Evolutionary conservation across 2,797 vertebrate species (phyloP), one percentile per base, ranked within the genome.

Genomic region (Phoxinus dragarum): DNA sequence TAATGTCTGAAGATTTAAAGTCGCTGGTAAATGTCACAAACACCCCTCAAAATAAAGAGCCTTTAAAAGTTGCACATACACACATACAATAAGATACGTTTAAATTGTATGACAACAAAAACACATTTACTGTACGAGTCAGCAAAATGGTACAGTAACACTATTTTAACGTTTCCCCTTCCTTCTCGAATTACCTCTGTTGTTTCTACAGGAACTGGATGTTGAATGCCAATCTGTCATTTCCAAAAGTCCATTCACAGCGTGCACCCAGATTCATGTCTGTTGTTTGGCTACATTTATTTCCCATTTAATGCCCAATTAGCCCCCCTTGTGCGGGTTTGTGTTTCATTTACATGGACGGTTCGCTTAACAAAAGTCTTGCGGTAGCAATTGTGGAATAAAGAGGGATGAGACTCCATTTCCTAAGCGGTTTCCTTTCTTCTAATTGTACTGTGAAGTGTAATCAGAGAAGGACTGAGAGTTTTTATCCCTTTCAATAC

Each of bases 241-340:
- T 74, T 76, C 52, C 77, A 78, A 54, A 84, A 14, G 78, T 83
- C 54, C 44, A 72, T 56, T 88, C 21, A 86, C 66, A 9, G 44
- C 11, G 8, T 73, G 54, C 52, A 67, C 67, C 69, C 77, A 79
- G 84, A 79, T 82, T 84, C 34, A 84, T 82, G 54, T 82, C 88
- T 85, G 36, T 72, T 40, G 80, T 86, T 80, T 84, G 81, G 52
- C 74, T n/a, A 49, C 80, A 87, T 86, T 87, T 76, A 84, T 86
- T 88, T 90, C 84, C 82, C n/a, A 82, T 88, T 90, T 87, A 87
- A 90, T 87, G 81, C 27, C 56, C 85, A 88, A 88, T 90, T 90
- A 87, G 81, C 73, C 81, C 79, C 69, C 47, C 74, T 31, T 64
- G 36, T 64, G 61, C 44, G 34, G 77, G 87, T 54, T 81, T 85